Conservation (phyloP, 2,113 vertebrate species). For the Hypocryptadius cinnamomeus region DNA sequence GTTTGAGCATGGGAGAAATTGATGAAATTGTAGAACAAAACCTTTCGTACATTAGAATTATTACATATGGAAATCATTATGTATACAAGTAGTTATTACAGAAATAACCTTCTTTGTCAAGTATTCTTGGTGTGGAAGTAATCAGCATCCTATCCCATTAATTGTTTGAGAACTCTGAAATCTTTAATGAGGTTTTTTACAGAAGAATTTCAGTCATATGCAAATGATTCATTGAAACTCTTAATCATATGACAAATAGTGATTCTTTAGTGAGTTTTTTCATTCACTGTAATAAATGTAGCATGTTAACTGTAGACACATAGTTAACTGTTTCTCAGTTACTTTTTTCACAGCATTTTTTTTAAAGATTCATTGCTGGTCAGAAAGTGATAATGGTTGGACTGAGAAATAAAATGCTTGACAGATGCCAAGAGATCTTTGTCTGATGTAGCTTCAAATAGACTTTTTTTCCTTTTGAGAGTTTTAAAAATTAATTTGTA, state of each 20-base stretch:
- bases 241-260: conserved; percentile 47
- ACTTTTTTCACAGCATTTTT: conserved; percentile 16
- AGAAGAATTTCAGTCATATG: conserved; percentile 45
- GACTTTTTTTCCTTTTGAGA: not conserved
- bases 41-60: conserved; percentile 26
- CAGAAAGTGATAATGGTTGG: not conserved
- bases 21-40: conserved; percentile 28
- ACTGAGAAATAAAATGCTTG: not conserved
- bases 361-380: not conserved
- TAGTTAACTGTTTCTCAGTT: not conserved
- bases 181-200: conserved; percentile 39
- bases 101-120: conserved; percentile 54
- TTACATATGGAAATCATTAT: conserved; percentile 51
- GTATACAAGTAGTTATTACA: conserved; percentile 42
- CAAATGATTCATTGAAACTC: conserved; percentile 57
- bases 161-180: conserved; percentile 62
- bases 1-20: conserved; percentile 40
- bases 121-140: conserved; percentile 45
- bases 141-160: conserved; percentile 53
- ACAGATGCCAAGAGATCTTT: not conserved
- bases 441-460: not conserved
- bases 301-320: not conserved
- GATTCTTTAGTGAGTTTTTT: not conserved
- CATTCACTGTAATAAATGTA: not conserved
- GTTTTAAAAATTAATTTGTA: conserved; percentile 11